phyloP scores from a whole-genome alignment of 2,888 invertebrate genomes.

The Serrognathus titanus region DNA sequence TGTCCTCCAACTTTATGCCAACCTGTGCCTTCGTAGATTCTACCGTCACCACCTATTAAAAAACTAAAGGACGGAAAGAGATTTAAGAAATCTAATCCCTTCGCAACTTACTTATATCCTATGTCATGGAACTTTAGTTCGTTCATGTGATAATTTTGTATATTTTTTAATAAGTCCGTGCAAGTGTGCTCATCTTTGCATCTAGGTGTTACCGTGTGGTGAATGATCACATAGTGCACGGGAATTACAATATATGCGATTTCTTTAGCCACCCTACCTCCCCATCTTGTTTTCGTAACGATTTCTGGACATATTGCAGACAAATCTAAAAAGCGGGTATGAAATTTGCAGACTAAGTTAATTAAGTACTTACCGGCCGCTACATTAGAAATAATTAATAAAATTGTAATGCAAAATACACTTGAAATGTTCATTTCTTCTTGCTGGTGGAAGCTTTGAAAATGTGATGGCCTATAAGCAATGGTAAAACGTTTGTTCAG shows the following conservation, averaged over 20 bases:
- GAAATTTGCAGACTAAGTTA: too few relatives aligned
- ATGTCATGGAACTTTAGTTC: constrained; percentile 54
- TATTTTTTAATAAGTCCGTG: constrained; percentile 42
- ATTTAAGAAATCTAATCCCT: constrained; percentile 27
- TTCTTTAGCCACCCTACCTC: constrained; percentile 49
- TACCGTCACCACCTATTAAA: constrained; percentile 58
- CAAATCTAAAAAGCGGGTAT: too few relatives aligned
- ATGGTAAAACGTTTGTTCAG: too few relatives aligned
- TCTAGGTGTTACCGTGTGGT: constrained; percentile 55
- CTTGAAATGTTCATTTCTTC: too few relatives aligned
- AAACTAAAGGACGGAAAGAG: constrained; percentile 48
- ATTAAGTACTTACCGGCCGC: too few relatives aligned
- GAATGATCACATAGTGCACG: constrained; percentile 53
- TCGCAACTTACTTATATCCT: constrained; percentile 55
- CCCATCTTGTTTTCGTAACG: constrained; percentile 50
- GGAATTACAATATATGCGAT: constrained; percentile 56
- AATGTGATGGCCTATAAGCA: too few relatives aligned
- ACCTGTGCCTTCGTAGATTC: constrained; percentile 59
- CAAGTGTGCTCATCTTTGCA: constrained; percentile 51
- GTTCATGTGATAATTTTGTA: constrained; percentile 55
- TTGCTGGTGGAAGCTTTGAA: too few relatives aligned
- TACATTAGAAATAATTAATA: too few relatives aligned
- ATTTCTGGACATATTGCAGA: too few relatives aligned
- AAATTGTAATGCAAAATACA: too few relatives aligned
- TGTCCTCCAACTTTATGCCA: constrained; percentile 59